Evolutionary conservation across 2,888 invertebrate genomes (phyloP), one percentile per base, ranked within the genome.

Genomic region (Sicus ferrugineus): DNA sequence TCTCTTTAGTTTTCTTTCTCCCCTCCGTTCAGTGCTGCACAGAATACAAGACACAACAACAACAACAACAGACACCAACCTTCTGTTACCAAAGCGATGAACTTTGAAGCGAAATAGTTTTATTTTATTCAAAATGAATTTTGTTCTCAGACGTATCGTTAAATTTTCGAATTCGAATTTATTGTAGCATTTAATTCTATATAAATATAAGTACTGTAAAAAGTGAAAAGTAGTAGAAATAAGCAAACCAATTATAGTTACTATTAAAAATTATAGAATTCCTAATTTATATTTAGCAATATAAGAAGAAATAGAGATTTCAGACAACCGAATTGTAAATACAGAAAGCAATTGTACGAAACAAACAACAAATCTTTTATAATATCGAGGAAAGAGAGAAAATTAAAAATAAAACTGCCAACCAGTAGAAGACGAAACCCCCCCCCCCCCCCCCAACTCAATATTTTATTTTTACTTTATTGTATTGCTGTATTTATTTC

Each of bases 141-240:
- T 9, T 3, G 11, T 59, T 59, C 21, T 31, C 11, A 1, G 34
- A 19, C n/a, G 19, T n/a, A 38, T 38, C 61, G 21, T 34, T 61
- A 23, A 42, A 66, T 59, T 59, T n/a, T 67, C 58, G 19, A 67
- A 67, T 59, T 59, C 67, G 67, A 67, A 67, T 67, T 67, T 67
- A 67, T 67, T 67, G 59, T 28, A 67, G 58, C 67, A 67, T 67
- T 67, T 67, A 31, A 59, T 34, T 67, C 56, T 46, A 21, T 65
- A 64, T 52, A 38, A 42, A 56, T 67, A 59, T 59, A 48, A 59
- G 59, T 59, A 30, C 59, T 46, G 58, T 67, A 58, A 21, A 61
- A 21, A 52, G 23, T 31, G 31, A 59, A 19, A 19, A 30, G 16
- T 11, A 30, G 34, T 34, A 59, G 11, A 26, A 23, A 26, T n/a